Base-by-base conservation (phyloP, 2,888 invertebrate species). In the Dryobotodes eremita region DNA sequence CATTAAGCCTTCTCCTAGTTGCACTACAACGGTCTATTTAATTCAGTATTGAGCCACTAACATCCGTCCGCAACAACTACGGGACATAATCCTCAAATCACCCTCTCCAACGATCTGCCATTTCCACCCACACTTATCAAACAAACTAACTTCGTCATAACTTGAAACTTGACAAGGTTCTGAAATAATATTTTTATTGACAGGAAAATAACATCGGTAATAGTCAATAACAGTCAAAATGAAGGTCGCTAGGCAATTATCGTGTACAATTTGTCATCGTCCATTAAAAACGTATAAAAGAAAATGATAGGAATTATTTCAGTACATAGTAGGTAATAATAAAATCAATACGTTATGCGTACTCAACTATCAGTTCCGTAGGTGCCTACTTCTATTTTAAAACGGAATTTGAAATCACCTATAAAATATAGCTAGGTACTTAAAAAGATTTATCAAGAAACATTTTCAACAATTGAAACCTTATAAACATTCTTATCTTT, bases 181-280 rank as follows among this genome's bases (percentile, higher is more conserved):
- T 55, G 17, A 42, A 70, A 70, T 50, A 50, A n/a, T 46, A 20
- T 48, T 68, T 55, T 75, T 55, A 65, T 1, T 55, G 59, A 70
- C n/a, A 31, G 5, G 15, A 71, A 20, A 59, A 71, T 46, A 65
- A 65, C 42, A 64, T 55, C 26, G 0, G 50, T 61, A 66, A 61
- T 66, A 64, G 55, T 75, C 72, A 77, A 82, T 77, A 64, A 72
- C 46, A 31, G 48, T 70, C 50, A 72, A 65, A 72, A 20, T 59
- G 48, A 65, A 77, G 77, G 82, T 70, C 61, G 23, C 5, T 55
- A 55, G 20, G 36, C 31, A 48, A 57, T 80, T 74, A 50, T 59
- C 13, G 50, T 20, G 8, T 55, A 69, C 66, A 55, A 62, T 71
- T 81, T 71, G 69, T 59, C 64, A 59, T 57, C 31, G 6, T 1